These are phyloP conservation scores for Bubalus kerabau DNA, from an alignment of 2,113 vertebrate species.

Conservation along the genomic window DNA sequence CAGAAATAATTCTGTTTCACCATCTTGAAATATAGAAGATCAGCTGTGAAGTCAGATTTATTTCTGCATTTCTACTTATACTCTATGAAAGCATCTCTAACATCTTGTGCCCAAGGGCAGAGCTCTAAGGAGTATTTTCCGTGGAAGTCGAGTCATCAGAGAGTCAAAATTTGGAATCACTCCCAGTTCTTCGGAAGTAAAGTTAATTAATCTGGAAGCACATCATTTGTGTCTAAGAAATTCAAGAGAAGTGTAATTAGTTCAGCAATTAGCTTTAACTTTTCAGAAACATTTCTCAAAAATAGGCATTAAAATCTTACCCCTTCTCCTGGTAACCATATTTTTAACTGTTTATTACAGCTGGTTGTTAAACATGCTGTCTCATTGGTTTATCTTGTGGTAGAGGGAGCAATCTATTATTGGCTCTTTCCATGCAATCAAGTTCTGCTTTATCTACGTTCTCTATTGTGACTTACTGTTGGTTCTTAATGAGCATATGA, in stretches of 20 bases:
- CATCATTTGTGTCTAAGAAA: conserved; percentile 43
- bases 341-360: not conserved
- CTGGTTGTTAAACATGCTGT: not conserved
- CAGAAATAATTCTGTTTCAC: not conserved
- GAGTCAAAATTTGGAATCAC: conserved; percentile 53
- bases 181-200: conserved; percentile 59
- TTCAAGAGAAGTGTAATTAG: conserved; percentile 48
- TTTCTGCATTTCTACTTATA: not conserved
- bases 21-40: not conserved
- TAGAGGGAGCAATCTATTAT: not conserved
- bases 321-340: not conserved
- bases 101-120: not conserved
- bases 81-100: not conserved
- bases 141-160: not conserved
- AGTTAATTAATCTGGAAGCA: conserved; percentile 66
- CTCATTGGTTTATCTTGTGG: not conserved
- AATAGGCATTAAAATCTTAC: conserved; percentile 15
- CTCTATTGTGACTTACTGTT: not conserved
- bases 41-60: not conserved
- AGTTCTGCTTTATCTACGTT: not conserved
- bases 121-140: conserved; percentile 16
- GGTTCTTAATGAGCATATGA: not conserved
- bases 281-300: conserved; percentile 39
- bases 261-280: conserved; percentile 64
- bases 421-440: not conserved